Conservation (phyloP, 1,140 invertebrate species). For the Bombus ignitus region DNA sequence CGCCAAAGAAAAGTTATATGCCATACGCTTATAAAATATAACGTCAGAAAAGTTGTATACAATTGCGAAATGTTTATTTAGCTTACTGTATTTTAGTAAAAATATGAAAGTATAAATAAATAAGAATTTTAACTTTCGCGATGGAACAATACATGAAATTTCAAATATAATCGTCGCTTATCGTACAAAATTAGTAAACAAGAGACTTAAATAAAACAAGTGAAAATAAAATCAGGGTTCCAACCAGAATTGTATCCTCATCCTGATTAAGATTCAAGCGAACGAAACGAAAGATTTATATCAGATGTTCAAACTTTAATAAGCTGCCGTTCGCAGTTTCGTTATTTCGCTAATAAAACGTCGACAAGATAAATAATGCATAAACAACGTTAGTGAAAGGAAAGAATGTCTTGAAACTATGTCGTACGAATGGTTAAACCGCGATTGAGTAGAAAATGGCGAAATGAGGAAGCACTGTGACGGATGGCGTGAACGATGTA, state of each 20-base stretch:
- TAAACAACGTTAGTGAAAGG: background rate
- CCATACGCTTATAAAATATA: too few species aligned
- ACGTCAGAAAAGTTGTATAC: too few species aligned
- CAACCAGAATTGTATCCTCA: background rate
- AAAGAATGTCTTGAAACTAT: too few species aligned
- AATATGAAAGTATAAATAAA: too few species aligned
- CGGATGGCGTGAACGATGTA: slow-evolving; percentile 33
- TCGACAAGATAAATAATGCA: background rate
- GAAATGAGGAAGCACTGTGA: slow-evolving; percentile 45
- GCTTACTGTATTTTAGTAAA: too few species aligned
- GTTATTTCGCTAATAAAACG: background rate
- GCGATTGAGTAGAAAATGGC: slow-evolving; percentile 20
- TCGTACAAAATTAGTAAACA: background rate
- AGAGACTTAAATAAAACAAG: background rate
- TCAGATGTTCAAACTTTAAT: background rate
- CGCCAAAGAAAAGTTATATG: too few species aligned
- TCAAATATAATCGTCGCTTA: too few species aligned
- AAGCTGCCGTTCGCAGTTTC: background rate
- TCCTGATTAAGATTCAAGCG: background rate
- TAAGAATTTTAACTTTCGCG: too few species aligned
- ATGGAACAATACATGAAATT: too few species aligned
- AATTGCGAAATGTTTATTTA: too few species aligned
- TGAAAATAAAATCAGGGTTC: background rate
- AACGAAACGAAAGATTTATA: background rate
- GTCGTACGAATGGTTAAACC: background rate